Evolutionary conservation across 2,113 vertebrate genomes (phyloP).

Genomic region (Spea multiplicata): DNA sequence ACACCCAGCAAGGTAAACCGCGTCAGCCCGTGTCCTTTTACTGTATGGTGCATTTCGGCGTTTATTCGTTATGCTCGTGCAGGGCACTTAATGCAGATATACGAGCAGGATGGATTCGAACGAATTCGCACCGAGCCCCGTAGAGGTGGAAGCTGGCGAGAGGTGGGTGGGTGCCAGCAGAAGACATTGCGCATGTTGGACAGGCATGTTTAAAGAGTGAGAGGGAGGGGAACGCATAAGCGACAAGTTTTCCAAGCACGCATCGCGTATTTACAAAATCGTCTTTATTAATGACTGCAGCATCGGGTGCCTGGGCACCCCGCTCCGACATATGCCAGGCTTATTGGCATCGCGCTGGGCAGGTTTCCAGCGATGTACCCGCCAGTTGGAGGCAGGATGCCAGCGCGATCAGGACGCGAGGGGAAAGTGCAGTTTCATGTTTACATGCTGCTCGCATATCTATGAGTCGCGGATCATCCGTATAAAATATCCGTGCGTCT

Average conservation of each 20-base stretch:
- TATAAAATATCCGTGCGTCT: neutral
- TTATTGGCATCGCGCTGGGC: neutral
- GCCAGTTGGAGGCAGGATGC: neutral
- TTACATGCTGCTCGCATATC: neutral
- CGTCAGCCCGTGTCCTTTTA: neutral
- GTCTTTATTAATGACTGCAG: slow-evolving; percentile 73
- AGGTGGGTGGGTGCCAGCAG: slow-evolving; percentile 50
- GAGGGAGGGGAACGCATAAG: slow-evolving; percentile 61
- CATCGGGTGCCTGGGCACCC: slow-evolving; percentile 40
- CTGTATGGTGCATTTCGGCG: neutral
- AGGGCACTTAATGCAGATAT: neutral
- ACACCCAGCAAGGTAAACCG: slow-evolving; percentile 15
- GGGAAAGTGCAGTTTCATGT: slow-evolving; percentile 3
- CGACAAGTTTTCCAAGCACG: slow-evolving; percentile 66
- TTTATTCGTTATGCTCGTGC: neutral
- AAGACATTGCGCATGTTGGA: slow-evolving; percentile 70
- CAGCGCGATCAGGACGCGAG: neutral
- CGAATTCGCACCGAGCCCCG: neutral
- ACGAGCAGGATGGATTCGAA: neutral
- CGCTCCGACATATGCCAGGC: neutral
- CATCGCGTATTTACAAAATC: slow-evolving; percentile 51
- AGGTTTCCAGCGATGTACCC: neutral
- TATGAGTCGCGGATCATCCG: neutral
- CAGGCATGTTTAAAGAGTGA: slow-evolving; percentile 67
- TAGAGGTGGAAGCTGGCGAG: slow-evolving; percentile 33